phyloP scores from a whole-genome alignment of 1,140 invertebrate genomes.

The Drosophila kikkawai region DNA sequence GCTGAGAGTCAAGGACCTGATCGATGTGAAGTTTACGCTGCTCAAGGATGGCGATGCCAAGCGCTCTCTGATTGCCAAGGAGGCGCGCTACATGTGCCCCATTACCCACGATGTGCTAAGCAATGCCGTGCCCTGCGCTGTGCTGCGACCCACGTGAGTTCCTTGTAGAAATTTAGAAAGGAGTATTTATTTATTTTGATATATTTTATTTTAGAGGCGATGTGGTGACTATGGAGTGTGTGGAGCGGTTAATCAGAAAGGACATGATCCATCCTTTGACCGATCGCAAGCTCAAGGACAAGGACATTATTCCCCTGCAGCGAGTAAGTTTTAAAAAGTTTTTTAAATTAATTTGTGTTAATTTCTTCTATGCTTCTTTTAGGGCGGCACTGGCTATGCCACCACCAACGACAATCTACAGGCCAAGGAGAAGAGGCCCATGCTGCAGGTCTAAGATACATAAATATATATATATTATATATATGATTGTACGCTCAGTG shows the following conservation, averaged over 20 bases:
- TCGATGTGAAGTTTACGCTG: slow-evolving; percentile 96
- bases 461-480: neutral
- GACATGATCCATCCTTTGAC: slow-evolving; percentile 99
- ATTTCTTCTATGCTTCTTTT: slow-evolving; percentile 31
- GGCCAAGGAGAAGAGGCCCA: slow-evolving; percentile 94
- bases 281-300: slow-evolving; percentile 93
- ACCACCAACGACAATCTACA: slow-evolving; percentile 93
- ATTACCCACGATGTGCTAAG: slow-evolving; percentile 98
- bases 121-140: slow-evolving; percentile 97
- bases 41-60: slow-evolving; percentile 94
- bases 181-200: neutral
- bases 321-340: slow-evolving; percentile 86
- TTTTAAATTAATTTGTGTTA: neutral
- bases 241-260: slow-evolving; percentile 98
- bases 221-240: slow-evolving; percentile 98
- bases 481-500: no score
- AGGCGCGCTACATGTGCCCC: slow-evolving; percentile 98
- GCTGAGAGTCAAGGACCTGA: slow-evolving; percentile 95
- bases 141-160: slow-evolving; percentile 95
- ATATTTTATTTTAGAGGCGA: slow-evolving; percentile 87
- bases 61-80: slow-evolving; percentile 92
- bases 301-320: slow-evolving; percentile 96
- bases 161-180: neutral
- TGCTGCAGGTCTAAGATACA: slow-evolving; percentile 90
- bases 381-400: slow-evolving; percentile 98